phyloP scores from a whole-genome alignment of 1,140 invertebrate species.

The Sarcophaga bullata region DNA sequence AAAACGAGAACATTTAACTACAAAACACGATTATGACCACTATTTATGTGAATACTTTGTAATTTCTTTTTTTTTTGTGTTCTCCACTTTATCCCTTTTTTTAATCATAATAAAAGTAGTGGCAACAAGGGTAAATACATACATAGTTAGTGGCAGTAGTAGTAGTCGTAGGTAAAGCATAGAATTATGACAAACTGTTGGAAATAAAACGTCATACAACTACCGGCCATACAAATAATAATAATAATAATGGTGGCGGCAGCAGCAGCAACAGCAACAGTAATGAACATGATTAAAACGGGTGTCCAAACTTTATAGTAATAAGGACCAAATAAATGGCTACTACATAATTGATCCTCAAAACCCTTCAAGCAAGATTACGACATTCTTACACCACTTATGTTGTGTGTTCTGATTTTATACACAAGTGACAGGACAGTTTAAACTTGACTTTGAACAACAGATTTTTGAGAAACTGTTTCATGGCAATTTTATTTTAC shows the following conservation, averaged over 20 bases:
- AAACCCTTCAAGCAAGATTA: too few species aligned
- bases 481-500: too few species aligned
- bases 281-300: too few species aligned
- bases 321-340: too few species aligned
- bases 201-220: neutral
- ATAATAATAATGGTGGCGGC: neutral
- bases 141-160: neutral
- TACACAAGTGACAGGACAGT: too few species aligned
- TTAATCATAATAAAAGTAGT: constrained; percentile 1
- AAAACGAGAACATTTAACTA: neutral
- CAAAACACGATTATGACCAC: constrained; percentile 23
- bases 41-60: constrained; percentile 1
- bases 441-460: too few species aligned
- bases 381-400: too few species aligned
- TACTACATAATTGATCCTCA: too few species aligned
- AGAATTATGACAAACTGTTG: constrained; percentile 13
- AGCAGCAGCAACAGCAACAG: too few species aligned
- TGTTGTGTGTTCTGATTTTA: too few species aligned
- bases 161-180: neutral
- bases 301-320: too few species aligned
- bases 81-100: neutral
- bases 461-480: too few species aligned
- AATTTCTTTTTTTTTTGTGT: neutral
- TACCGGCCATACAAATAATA: constrained; percentile 4
- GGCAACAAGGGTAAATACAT: neutral